phyloP scores from a whole-genome alignment of 1,140 invertebrate species.

The Periplaneta americana region DNA sequence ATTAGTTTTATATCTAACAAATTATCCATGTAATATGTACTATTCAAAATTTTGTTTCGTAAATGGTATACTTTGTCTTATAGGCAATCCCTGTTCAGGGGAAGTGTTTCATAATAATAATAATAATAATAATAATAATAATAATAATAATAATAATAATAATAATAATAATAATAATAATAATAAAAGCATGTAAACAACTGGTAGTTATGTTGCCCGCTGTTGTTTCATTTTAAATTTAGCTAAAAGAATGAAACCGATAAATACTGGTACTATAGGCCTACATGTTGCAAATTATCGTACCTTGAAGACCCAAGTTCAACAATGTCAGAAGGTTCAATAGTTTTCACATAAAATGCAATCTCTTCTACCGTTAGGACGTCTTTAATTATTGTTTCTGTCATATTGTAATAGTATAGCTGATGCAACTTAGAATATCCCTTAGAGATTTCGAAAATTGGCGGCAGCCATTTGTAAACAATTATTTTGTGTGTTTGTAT shows the following conservation, averaged over 20 bases:
- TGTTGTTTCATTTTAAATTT: not conserved
- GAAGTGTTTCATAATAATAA: too few species aligned
- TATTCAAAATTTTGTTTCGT: too few species aligned
- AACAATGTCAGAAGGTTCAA: constrained; percentile 37
- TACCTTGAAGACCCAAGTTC: constrained; percentile 45
- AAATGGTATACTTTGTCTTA: too few species aligned
- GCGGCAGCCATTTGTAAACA: constrained; percentile 37
- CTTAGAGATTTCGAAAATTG: not conserved
- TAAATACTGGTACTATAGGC: not conserved
- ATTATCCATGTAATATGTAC: too few species aligned
- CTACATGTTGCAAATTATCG: constrained; percentile 4
- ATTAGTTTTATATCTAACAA: too few species aligned
- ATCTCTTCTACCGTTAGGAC: constrained; percentile 44
- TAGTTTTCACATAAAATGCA: constrained; percentile 43
- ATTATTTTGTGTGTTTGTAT: too few species aligned
- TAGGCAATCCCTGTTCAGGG: too few species aligned
- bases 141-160: not conserved
- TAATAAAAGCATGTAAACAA: not conserved
- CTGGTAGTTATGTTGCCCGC: not conserved
- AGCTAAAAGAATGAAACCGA: not conserved
- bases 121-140: not conserved
- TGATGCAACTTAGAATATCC: too few species aligned
- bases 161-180: not conserved
- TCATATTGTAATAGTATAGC: constrained; percentile 28
- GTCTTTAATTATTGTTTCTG: constrained; percentile 33